A percentile compares a stretch with the other conserved stretches of the same genome.
Evolutionary conservation across 2,888 invertebrate genomes (phyloP).

Genomic region (Polydrusus tereticollis): DNA sequence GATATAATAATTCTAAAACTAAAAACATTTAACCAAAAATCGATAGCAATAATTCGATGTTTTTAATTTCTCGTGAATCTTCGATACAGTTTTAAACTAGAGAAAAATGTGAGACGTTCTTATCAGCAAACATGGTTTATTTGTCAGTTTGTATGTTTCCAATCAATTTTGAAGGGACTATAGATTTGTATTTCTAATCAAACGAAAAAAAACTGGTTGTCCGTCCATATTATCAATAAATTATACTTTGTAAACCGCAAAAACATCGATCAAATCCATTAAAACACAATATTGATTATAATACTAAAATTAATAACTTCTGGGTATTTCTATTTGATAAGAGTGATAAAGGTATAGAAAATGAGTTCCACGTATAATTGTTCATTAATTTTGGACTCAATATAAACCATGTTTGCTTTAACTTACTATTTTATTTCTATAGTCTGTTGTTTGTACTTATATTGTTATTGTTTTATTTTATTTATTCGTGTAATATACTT

Average conservation of each 20-base stretch:
- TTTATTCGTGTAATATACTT: conserved; percentile 17
- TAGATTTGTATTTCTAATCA: no score
- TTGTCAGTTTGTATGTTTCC: background rate
- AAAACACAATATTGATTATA: no score
- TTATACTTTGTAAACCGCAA: no score
- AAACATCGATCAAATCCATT: no score
- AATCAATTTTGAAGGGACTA: no score
- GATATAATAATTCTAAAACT: conserved; percentile 58
- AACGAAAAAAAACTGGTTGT: no score
- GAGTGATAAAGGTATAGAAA: background rate
- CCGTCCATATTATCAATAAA: no score
- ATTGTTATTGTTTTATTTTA: conserved; percentile 15
- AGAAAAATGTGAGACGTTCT: conserved; percentile 3
- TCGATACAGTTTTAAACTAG: conserved; percentile 5
- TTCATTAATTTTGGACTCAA: background rate
- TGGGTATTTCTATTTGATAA: no score
- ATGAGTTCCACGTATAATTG: no score
- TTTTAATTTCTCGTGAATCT: conserved; percentile 45
- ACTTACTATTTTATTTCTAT: background rate
- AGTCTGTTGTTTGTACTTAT: conserved; percentile 4
- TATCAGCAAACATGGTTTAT: background rate
- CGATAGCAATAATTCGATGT: conserved; percentile 65
- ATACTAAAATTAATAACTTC: no score
- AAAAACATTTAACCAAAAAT: conserved; percentile 54
- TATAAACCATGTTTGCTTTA: background rate